Evolutionary conservation across 2,113 vertebrate genomes (phyloP), one percentile per base, ranked within the genome.

Genomic region (Eublepharis macularius): DNA sequence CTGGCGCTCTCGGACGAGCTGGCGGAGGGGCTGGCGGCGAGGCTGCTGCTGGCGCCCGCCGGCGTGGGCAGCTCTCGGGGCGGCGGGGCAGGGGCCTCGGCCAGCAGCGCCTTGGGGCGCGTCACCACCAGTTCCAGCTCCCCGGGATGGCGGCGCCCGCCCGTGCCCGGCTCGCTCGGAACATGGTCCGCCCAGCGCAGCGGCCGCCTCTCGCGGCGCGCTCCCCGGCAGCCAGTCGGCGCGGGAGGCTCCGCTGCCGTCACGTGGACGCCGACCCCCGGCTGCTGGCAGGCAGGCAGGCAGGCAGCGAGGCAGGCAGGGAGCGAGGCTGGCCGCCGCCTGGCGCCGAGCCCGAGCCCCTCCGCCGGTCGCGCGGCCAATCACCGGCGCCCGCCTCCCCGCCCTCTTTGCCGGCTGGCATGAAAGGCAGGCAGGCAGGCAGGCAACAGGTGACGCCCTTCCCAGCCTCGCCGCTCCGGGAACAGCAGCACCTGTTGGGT

Each of bases 101-200:
- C 70, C 41, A 66, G 86, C 81, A 80, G 69, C 83, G 75, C 80
- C 45, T 57, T 88, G 78, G 70, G 76, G 73, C 21, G 86, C 88
- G 66, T 86, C 34, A 63, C 45, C 87, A 89, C 45, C 87, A 89
- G 78, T 83, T 74, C 80, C 91, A 87, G 88, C 86, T 84, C 80
- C 6, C 1, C 7, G 45, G 51, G 73, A 12, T 36, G 63, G 86
- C 57, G 43, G 77, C 47, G 34, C n/a, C 54, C 60, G 32, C 45
- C 13, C 10, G 29, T 17, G 10, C 34, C 0, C 60, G 41, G 49
- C 49, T 60, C n/a, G 16, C 77, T 1, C 43, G 51, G 1, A 60
- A 14, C 80, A 72, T 87, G 24, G 66, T 78, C 73, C 14, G 29
- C 49, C 39, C 49, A 1, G 2, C 73, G 3, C 47, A 21, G 41